phyloP scores from a whole-genome alignment of 2,888 invertebrate genomes.

The Lymantria monacha region DNA sequence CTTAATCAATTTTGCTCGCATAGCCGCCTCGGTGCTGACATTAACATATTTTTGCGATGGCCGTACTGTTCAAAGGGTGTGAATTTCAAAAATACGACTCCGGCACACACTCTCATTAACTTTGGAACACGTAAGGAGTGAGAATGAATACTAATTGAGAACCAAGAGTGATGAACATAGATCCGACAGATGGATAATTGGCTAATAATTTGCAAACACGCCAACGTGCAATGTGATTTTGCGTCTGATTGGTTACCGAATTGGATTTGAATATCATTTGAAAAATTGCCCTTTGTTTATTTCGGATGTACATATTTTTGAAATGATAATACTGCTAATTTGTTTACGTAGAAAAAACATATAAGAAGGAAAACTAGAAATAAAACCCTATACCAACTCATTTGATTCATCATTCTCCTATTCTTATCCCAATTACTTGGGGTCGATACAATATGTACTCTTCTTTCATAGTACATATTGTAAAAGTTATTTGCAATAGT shows the following conservation, averaged over 20 bases:
- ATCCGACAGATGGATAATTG: conserved; percentile 40
- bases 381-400: no score
- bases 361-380: no score
- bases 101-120: conserved; percentile 72
- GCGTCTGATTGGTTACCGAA: conserved; percentile 4
- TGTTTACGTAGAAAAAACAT: no score
- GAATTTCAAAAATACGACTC: conserved; percentile 74
- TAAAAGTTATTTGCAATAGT: no score
- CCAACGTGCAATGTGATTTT: conserved; percentile 1
- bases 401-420: no score
- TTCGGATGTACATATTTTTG: background rate
- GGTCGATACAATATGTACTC: no score
- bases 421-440: no score
- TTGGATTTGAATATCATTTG: conserved; percentile 6
- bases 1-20: conserved; percentile 48
- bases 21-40: conserved; percentile 53
- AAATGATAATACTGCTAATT: no score
- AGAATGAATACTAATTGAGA: conserved; percentile 74
- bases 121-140: conserved; percentile 75
- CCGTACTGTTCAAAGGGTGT: conserved; percentile 67
- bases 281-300: conserved; percentile 2
- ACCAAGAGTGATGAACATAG: conserved; percentile 45
- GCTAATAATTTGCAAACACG: conserved; percentile 16
- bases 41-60: conserved; percentile 75
- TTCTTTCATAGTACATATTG: no score